Evolutionary conservation across 1,140 invertebrate species (phyloP).

Genomic region (Saxidomus purpurata): DNA sequence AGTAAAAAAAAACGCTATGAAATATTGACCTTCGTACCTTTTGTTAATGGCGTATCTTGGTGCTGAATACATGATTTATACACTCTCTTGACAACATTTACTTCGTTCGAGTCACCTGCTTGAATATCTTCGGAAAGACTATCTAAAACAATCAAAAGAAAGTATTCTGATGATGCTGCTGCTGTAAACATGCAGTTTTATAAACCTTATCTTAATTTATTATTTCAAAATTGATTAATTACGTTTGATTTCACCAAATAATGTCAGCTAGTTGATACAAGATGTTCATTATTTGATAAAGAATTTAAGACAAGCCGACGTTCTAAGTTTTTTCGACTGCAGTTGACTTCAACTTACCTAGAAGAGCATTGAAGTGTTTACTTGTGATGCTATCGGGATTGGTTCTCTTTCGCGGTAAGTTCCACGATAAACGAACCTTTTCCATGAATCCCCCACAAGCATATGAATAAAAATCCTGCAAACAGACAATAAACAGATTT

Average conservation of each 20-base stretch:
- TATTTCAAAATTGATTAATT: no score
- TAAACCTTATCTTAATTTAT: no score
- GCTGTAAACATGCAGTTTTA: no score
- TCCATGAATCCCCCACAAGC: slow-evolving; percentile 49
- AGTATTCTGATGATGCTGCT: no score
- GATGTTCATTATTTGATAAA: no score
- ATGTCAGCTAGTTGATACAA: no score
- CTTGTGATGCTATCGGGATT: slow-evolving; percentile 39
- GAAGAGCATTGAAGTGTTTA: neutral
- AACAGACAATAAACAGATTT: neutral
- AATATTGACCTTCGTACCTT: neutral
- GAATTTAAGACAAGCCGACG: no score
- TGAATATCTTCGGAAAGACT: neutral
- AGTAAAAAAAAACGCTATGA: no score
- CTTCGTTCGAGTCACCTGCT: neutral
- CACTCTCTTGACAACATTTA: slow-evolving; percentile 15
- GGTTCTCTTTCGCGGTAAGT: slow-evolving; percentile 42
- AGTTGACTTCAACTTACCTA: slow-evolving; percentile 20
- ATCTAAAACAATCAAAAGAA: neutral
- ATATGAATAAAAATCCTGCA: slow-evolving; percentile 57
- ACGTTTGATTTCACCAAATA: no score
- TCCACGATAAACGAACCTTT: slow-evolving; percentile 42
- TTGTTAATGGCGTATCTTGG: neutral
- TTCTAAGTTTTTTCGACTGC: no score
- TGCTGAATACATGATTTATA: slow-evolving; percentile 41